Evolutionary conservation across 2,113 vertebrate species (phyloP), one percentile per base, ranked within the genome.

Genomic region (Vulpes vulpes): DNA sequence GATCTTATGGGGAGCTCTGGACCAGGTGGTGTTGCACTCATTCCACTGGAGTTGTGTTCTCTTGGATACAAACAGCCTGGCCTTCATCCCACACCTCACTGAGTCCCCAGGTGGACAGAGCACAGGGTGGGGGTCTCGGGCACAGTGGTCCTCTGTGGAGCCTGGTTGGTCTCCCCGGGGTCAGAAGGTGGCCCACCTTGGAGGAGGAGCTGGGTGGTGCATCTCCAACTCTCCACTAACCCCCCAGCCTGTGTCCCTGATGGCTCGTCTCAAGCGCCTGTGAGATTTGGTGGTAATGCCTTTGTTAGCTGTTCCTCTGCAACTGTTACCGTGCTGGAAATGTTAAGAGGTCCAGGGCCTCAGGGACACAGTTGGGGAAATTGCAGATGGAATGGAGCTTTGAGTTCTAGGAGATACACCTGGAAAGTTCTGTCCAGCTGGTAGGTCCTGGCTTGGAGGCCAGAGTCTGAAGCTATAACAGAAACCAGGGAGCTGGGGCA

Each of bases 131-230:
- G 25, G 7, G 17, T 27, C n/a, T 87, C 14, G 0, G 59, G 25
- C 25, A 11, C 3, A 10, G 11, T 11, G 17, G 43, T 6, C 0
- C 20, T 43, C 59, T 53, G 14, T 9, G 30, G 3, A 1, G 30
- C 14, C 32, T 60, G 22, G 35, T 9, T 5, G 8, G 23, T 30
- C 14, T 55, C 55, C 38, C 38, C n/a, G 35, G 0, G 2, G 8
- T 3, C 5, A 43, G 43, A 43, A 43, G 43, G 43, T 5, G 43
- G 43, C 43, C 43, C 43, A 43, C 43, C 43, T 6, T 17, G 79
- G 35, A 43, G 20, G 59, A n/a, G 10, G 11, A 23, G 11, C 43
- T 30, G 57, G n/a, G 57, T 17, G 22, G 4, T 11, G 4, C 62
- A 12, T 69, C 51, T 69, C 27, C 1, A 2, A 59, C 32, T 67